A percentile compares a stretch with the other conserved stretches of the same genome.
phyloP scores from a whole-genome alignment of 2,113 vertebrate genomes.

The Paramormyrops kingsleyae region DNA sequence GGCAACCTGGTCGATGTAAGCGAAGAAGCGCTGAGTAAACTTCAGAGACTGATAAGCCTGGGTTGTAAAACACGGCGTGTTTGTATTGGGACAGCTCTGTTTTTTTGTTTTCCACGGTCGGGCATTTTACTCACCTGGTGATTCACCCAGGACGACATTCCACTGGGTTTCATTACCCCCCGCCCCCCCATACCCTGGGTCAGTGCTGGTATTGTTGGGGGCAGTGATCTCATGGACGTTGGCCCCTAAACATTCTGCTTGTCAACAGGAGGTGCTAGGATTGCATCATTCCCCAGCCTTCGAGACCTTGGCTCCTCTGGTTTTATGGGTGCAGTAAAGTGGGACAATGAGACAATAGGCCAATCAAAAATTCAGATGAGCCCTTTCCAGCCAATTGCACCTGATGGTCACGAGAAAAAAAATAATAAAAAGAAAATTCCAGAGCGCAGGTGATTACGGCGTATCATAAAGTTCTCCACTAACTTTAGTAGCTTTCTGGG shows the following conservation, averaged over 20 bases:
- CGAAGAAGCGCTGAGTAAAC: conserved; percentile 8
- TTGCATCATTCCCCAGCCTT: neutral
- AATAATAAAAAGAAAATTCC: neutral
- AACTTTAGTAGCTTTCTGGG: neutral
- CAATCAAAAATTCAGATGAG: conserved; percentile 3
- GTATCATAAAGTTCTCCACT: conserved; percentile 9
- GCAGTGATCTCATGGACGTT: neutral
- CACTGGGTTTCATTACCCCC: neutral
- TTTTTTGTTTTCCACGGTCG: conserved; percentile 8
- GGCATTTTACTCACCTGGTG: conserved; percentile 9
- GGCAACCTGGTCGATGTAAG: neutral
- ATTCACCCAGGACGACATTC: conserved; percentile 2
- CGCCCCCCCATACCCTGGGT: neutral
- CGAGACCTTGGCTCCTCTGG: neutral
- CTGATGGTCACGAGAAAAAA: neutral
- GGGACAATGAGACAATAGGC: neutral
- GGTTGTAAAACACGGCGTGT: neutral
- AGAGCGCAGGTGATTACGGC: conserved; percentile 9
- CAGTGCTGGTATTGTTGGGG: neutral
- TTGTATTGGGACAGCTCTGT: neutral
- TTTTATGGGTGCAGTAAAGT: conserved; percentile 17
- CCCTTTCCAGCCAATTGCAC: neutral
- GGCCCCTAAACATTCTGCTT: neutral
- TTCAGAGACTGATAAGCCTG: neutral
- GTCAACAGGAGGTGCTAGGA: neutral